Base-by-base conservation (phyloP, 1,140 invertebrate species). In the Megalonaias nervosa region DNA sequence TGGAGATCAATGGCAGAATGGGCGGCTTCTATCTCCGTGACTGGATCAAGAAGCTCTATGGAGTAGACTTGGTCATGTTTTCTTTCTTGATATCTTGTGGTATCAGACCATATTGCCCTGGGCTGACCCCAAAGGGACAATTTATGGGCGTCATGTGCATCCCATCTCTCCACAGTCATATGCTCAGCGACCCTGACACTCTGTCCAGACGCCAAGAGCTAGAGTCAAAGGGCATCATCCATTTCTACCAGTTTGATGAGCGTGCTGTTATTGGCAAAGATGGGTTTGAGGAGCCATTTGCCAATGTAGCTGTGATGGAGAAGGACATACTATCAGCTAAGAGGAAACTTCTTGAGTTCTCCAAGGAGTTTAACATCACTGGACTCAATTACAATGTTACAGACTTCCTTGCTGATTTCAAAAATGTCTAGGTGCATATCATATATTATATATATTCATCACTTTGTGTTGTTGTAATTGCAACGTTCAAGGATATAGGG, bases 1-100 rank as follows among this genome's bases (percentile, higher is more conserved):
- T 85, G 12, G 85, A 86, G 71, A 82, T 86, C 31, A 86, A 86
- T 71, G 81, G 81, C 6, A 65, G 85, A 59, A 86, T 86, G 84
- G 84, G 84, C 3, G 85, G 85, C 3, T 82, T 82, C 57, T 86
- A 86, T 71, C 73, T 84, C 9, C 64, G 85, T 13, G 80, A 86
- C 67, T 86, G 85, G 85, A 83, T 86, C 23, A 67, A 69, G 4
- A 38, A 56, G 1, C 73, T 82, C 31, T 86, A 84, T 60, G 67
- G 71, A 2, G 81, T 83, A 19, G 85, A 86, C 66, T 56, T 86
- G 3, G 58, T 86, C 6, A 62, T 80, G n/a, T 74, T 60, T n/a
- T 67, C 83, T 4, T 72, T 86, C 14, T 67, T 83, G 77, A 77
- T 83, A 23, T 64, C 80, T 9, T 66, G 76, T 61, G 85, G 83